Evolutionary conservation across 2,113 vertebrate species (phyloP).

Genomic region (Bagarius yarrelli): DNA sequence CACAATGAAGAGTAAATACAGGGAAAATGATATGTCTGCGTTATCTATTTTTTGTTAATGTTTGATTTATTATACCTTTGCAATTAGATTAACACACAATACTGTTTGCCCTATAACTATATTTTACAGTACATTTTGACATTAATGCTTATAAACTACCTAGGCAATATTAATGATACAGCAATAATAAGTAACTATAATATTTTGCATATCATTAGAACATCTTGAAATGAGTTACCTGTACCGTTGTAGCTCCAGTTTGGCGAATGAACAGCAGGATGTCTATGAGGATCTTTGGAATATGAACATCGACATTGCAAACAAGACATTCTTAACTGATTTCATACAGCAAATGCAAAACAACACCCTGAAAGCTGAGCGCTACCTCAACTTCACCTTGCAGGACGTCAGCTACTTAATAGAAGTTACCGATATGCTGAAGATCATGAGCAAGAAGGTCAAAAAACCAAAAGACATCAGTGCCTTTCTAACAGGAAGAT

Average conservation of each 20-base stretch:
- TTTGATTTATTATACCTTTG: neutral
- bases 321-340: neutral
- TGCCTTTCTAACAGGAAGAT: conserved; percentile 29
- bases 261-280: conserved; percentile 1
- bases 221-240: neutral
- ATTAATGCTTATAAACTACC: too few species aligned
- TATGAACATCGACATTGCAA: conserved; percentile 35
- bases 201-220: neutral
- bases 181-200: neutral
- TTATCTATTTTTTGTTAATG: neutral
- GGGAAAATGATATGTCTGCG: too few species aligned
- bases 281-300: conserved; percentile 48
- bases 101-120: too few species aligned
- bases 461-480: neutral
- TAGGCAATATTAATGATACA: too few species aligned
- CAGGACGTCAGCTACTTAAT: conserved; percentile 45
- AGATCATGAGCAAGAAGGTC: conserved; percentile 19
- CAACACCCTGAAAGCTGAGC: conserved; percentile 42
- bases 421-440: conserved; percentile 41
- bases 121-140: too few species aligned
- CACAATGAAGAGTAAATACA: too few species aligned
- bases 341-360: conserved; percentile 45
- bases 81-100: too few species aligned
- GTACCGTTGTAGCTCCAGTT: neutral
- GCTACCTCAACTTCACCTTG: conserved; percentile 43